Conservation (phyloP, 2,113 vertebrate species). For the Ophthalmotilapia sp. region DNA sequence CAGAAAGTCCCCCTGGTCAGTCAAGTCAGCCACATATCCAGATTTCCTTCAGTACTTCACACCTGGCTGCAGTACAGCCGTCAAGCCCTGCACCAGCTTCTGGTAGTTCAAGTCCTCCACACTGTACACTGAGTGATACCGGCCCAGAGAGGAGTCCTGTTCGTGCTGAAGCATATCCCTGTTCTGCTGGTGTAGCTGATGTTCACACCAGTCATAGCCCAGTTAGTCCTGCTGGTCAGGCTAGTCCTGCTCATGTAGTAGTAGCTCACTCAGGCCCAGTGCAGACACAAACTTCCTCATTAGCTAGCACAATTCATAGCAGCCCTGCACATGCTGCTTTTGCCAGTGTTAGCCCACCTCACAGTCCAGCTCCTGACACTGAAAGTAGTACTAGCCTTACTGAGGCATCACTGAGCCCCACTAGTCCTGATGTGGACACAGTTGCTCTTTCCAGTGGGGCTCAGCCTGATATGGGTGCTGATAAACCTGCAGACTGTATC, state of each 20-base stretch:
- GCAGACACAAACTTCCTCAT: not conserved
- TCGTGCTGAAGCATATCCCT: not conserved
- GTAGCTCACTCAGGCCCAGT: not conserved
- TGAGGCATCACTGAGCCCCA: not conserved
- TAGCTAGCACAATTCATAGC: not conserved
- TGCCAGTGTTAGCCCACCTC: not conserved
- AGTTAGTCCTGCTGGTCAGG: conserved; percentile 50
- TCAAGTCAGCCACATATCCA: not conserved
- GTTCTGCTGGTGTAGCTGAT: not conserved
- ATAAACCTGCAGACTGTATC: not conserved
- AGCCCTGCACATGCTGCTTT: conserved; percentile 9
- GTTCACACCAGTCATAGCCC: not conserved
- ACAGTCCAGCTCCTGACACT: conserved; percentile 9
- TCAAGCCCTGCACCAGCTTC: not conserved
- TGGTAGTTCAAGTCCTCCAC: conserved; percentile 23
- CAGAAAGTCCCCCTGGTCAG: not conserved
- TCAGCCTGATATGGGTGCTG: not conserved
- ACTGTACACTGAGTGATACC: conserved; percentile 8
- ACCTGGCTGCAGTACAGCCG: not conserved
- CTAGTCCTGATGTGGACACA: not conserved
- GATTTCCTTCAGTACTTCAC: not conserved
- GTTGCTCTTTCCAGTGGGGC: not conserved
- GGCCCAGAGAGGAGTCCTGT: not conserved
- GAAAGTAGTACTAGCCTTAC: not conserved
- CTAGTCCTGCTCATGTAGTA: conserved; percentile 30